phyloP scores from a whole-genome alignment of 2,888 invertebrate genomes.

The Lymantria dispar region DNA sequence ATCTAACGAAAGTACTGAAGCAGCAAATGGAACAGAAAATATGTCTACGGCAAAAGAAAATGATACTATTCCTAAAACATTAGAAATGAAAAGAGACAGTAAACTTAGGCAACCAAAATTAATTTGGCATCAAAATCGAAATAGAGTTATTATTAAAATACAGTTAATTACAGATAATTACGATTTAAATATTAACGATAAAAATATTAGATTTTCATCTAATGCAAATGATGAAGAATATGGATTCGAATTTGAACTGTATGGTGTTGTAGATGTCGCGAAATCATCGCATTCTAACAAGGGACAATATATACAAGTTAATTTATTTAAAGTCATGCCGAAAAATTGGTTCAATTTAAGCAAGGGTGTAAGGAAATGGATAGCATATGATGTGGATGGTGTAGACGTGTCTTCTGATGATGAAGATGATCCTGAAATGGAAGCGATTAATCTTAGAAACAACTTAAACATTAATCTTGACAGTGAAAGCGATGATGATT shows the following conservation, averaged over 20 bases:
- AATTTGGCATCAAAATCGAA: constrained; percentile 62
- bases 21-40: background rate
- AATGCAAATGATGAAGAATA: constrained; percentile 49
- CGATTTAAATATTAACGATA: constrained; percentile 45
- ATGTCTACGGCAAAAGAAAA: background rate
- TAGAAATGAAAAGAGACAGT: background rate
- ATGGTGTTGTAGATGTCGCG: constrained; percentile 51
- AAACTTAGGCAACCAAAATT: constrained; percentile 44
- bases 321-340: constrained; percentile 48
- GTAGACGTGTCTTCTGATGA: constrained; percentile 61
- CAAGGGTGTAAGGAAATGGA: constrained; percentile 57
- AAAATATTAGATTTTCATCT: constrained; percentile 49
- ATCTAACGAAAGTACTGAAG: background rate
- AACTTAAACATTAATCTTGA: constrained; percentile 32
- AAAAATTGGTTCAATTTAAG: constrained; percentile 61
- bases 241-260: constrained; percentile 61
- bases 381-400: constrained; percentile 60
- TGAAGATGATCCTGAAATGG: constrained; percentile 32
- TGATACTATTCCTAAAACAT: background rate
- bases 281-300: constrained; percentile 53
- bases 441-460: constrained; percentile 24
- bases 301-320: constrained; percentile 65
- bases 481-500: constrained; percentile 47
- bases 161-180: constrained; percentile 59
- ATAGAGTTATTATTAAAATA: constrained; percentile 55